These are phyloP conservation scores for Oryzias sinensis DNA, from an alignment of 2,797 vertebrate species.

Conservation along the genomic window DNA sequence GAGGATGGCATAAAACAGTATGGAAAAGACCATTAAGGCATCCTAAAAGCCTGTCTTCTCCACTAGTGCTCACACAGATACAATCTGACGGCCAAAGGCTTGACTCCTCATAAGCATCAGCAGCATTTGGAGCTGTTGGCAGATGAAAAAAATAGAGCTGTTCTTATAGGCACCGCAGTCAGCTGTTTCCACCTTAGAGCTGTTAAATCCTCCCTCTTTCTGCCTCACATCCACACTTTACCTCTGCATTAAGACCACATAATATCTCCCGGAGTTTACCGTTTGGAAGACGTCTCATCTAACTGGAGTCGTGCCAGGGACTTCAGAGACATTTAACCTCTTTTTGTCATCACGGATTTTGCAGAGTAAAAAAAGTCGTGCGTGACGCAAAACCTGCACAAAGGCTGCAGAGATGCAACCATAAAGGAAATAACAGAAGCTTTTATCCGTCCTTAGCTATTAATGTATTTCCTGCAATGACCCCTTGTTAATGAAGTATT, in stretches of 20 bases:
- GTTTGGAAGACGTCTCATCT: slow-evolving; percentile 42
- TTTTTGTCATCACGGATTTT: slow-evolving; percentile 19
- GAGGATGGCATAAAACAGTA: slow-evolving; percentile 3
- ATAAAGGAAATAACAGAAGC: slow-evolving; percentile 17
- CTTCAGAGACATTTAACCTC: slow-evolving; percentile 29
- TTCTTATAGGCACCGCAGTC: slow-evolving; percentile 49
- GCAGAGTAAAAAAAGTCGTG: slow-evolving; percentile 27
- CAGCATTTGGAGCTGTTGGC: slow-evolving; percentile 34
- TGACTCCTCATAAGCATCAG: slow-evolving; percentile 43
- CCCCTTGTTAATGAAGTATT: slow-evolving; percentile 23
- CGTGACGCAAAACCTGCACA: slow-evolving; percentile 13
- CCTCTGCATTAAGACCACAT: slow-evolving; percentile 53
- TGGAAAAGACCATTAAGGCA: slow-evolving; percentile 22
- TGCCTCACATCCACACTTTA: slow-evolving; percentile 41
- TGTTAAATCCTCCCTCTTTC: slow-evolving; percentile 54
- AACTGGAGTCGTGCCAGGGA: slow-evolving; percentile 34
- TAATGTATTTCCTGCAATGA: slow-evolving; percentile 27
- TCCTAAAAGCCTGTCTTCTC: slow-evolving; percentile 10
- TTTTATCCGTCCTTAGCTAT: slow-evolving; percentile 24
- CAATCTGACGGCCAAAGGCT: slow-evolving; percentile 21
- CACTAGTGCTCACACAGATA: slow-evolving; percentile 13
- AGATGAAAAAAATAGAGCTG: slow-evolving; percentile 46
- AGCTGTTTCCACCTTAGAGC: slow-evolving; percentile 61
- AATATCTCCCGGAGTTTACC: slow-evolving; percentile 37
- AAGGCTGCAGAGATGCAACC: slow-evolving; percentile 4